These are phyloP conservation scores for Arvicanthis niloticus DNA, from an alignment of 2,113 vertebrate species.

Conservation along the genomic window DNA sequence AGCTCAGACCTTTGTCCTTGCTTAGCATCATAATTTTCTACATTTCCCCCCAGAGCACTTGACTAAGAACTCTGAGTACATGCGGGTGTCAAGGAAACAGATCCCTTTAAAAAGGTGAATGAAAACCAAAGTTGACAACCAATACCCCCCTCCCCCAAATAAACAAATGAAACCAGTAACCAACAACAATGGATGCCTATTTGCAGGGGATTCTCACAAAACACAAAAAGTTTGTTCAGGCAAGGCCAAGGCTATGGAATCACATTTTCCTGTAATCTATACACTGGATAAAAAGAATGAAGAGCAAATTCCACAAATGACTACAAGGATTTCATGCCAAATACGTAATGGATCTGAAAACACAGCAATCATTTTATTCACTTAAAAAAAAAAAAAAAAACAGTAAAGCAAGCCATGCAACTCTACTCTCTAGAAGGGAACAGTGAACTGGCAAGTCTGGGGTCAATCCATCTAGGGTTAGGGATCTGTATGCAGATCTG, in stretches of 20 bases:
- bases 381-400: constrained; percentile 40
- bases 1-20: not conserved
- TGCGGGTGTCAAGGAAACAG: constrained; percentile 8
- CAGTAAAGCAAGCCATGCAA: constrained; percentile 87
- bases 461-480: constrained; percentile 85
- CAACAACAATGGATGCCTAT: not conserved
- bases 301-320: constrained; percentile 78
- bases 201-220: constrained; percentile 31
- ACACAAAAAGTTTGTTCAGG: not conserved
- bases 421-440: constrained; percentile 83
- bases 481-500: constrained; percentile 85
- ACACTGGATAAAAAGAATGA: constrained; percentile 66
- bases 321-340: constrained; percentile 78
- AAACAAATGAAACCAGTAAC: not conserved
- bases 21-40: constrained; percentile 27
- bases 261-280: constrained; percentile 35
- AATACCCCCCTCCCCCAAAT: not conserved
- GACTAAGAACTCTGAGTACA: not conserved
- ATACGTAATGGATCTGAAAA: constrained; percentile 81
- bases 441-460: constrained; percentile 85
- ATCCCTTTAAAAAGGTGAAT: constrained; percentile 37
- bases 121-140: constrained; percentile 46
- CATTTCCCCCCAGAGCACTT: not conserved
- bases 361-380: constrained; percentile 84
- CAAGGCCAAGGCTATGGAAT: constrained; percentile 12